Evolutionary conservation across 2,888 invertebrate genomes (phyloP).

Genomic region (Plebejus argus): DNA sequence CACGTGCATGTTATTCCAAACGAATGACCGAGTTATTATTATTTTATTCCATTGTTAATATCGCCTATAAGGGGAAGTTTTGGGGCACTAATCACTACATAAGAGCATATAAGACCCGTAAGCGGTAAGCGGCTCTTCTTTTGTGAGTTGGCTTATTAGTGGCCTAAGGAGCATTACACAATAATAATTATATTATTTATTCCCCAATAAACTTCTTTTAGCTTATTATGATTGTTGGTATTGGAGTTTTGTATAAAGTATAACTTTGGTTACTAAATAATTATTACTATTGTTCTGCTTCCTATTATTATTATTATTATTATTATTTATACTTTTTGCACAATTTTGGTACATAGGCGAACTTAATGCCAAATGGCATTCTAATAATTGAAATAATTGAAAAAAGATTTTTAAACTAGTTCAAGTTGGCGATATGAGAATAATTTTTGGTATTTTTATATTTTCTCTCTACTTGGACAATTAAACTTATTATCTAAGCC

Average conservation of each 20-base stretch:
- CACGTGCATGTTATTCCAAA: not conserved
- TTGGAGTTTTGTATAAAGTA: not conserved
- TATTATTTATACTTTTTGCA: no score
- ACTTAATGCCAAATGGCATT: no score
- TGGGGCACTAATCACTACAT: constrained; percentile 17
- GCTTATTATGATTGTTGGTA: not conserved
- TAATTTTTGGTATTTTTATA: no score
- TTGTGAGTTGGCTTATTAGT: constrained; percentile 28
- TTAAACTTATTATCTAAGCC: no score
- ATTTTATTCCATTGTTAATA: constrained; percentile 3
- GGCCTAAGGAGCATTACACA: not conserved
- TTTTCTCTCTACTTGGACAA: no score
- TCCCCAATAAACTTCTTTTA: not conserved
- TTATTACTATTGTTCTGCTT: not conserved
- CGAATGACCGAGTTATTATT: not conserved
- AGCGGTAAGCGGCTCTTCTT: constrained; percentile 28
- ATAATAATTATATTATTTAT: constrained; percentile 25
- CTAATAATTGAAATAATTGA: no score
- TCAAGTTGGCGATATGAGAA: not conserved
- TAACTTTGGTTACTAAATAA: not conserved
- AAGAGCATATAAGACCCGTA: constrained; percentile 9
- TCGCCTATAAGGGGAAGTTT: constrained; percentile 13
- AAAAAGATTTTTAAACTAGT: not conserved
- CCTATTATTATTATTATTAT: no score
- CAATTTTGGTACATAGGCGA: no score